Evolutionary conservation across 2,888 invertebrate genomes (phyloP), one percentile per base, ranked within the genome.

Genomic region (Copidosoma aretas): DNA sequence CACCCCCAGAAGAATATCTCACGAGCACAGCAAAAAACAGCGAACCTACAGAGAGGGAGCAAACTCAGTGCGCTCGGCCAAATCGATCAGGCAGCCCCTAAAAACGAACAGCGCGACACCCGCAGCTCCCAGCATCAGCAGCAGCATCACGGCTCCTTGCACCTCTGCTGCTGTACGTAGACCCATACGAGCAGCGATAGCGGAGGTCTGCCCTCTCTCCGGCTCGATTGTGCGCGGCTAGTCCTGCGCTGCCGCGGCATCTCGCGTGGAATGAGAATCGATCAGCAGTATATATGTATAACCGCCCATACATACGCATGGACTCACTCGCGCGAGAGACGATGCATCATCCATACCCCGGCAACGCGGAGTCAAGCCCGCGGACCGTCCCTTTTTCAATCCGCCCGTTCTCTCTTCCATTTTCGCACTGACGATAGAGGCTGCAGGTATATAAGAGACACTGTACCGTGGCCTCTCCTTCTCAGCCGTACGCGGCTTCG

Each of bases 251-350:
- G 81, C 32, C 32, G 32, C 32, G 8, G 32, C 32, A 32, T 32
- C 32, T 32, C 32, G 8, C 78, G 78, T 77, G 81, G 80, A 82
- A 82, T 81, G 82, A 81, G 82, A 82, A 83, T 82, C 82, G 82
- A 83, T 82, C 82, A 81, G 77, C 76, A 78, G 25, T 8, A 32
- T 32, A 32, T 32, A 32, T 32, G 8, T 32, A 32, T 32, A 32
- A 8, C 3, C 32, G 32, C 3, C 8, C 4, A 32, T 32, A 8
- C 32, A n/a, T n/a, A n/a, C n/a, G n/a, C n/a, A n/a, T n/a, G n/a
- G n/a, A n/a, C n/a, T n/a, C n/a, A n/a, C n/a, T n/a, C n/a, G n/a
- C n/a, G n/a, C n/a, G n/a, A n/a, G 32, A 32, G 32, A 32, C 8
- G 32, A 32, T 32, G 32, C 32, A 32, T 32, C 32, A 32, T 32